Conservation (phyloP, 2,888 invertebrate genomes). For the Morinoia aosen region DNA sequence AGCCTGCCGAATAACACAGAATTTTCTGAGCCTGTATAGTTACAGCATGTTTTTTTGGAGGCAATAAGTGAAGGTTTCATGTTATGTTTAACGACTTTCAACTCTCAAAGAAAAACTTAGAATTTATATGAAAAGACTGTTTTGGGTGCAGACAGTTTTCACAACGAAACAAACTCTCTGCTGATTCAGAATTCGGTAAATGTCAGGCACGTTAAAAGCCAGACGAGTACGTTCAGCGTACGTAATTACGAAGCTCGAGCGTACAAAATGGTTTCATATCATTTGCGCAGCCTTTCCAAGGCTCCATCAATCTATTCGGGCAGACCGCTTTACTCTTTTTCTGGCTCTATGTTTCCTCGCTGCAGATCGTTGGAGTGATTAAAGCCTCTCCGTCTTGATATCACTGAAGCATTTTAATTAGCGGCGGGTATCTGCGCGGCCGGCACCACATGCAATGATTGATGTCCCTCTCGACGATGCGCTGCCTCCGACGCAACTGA, state of each 20-base stretch:
- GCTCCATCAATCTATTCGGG: not conserved
- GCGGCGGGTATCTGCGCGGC: conserved; percentile 3
- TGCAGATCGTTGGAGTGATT: conserved; percentile 30
- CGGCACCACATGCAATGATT: conserved; percentile 7
- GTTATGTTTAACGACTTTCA: not conserved
- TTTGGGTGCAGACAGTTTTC: not conserved
- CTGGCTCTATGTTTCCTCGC: not conserved
- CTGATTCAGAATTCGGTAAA: not conserved
- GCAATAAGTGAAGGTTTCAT: not conserved
- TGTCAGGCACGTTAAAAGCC: not conserved
- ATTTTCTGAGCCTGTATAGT: not conserved
- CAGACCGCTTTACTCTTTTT: not conserved
- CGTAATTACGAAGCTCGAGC: not conserved
- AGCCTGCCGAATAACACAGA: not conserved
- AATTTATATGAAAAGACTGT: not conserved
- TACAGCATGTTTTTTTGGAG: not conserved
- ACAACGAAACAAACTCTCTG: not conserved
- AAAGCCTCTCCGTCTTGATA: conserved; percentile 40
- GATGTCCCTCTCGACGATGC: not conserved
- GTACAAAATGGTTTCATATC: not conserved
- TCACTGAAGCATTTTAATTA: conserved; percentile 43
- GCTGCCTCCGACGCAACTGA: not conserved
- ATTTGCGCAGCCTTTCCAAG: not conserved
- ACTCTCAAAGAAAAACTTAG: not conserved
- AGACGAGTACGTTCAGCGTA: not conserved